Evolutionary conservation across 2,113 vertebrate species (phyloP).

Genomic region (Oryzias celebensis): DNA sequence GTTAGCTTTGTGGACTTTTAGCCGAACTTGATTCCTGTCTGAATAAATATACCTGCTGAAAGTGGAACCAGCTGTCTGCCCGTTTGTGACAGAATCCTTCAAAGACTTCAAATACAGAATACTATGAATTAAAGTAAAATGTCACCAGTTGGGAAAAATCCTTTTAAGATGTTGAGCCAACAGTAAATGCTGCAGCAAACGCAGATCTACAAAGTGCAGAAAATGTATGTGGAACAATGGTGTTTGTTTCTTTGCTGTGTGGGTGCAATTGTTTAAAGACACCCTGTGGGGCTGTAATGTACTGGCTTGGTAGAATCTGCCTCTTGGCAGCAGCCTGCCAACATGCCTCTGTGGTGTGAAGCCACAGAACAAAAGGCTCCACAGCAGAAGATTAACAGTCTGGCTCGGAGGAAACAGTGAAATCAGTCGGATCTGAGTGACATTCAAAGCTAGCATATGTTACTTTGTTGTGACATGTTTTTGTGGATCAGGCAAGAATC

Average conservation of each 20-base stretch:
- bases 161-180: conserved; percentile 5
- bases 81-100: too few species aligned
- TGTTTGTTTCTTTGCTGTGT: conserved; percentile 33
- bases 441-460: conserved; percentile 3
- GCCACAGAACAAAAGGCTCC: conserved; percentile 15
- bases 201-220: background rate
- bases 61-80: too few species aligned
- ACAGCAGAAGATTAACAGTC: conserved; percentile 21
- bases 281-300: conserved; percentile 26
- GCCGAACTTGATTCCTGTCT: too few species aligned
- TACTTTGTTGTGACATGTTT: background rate
- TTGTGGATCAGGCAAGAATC: background rate
- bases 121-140: too few species aligned
- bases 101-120: too few species aligned
- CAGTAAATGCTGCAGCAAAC: background rate
- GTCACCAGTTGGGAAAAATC: background rate
- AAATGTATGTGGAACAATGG: conserved; percentile 12
- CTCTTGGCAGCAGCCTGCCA: conserved; percentile 20
- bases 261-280: conserved; percentile 35
- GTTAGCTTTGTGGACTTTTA: too few species aligned
- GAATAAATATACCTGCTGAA: too few species aligned
- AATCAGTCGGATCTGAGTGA: conserved; percentile 1
- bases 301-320: conserved; percentile 12
- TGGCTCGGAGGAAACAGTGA: conserved; percentile 5
- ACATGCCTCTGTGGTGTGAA: conserved; percentile 21